Evolutionary conservation across 1,140 invertebrate genomes (phyloP).

Genomic region (Portunus trituberculatus): DNA sequence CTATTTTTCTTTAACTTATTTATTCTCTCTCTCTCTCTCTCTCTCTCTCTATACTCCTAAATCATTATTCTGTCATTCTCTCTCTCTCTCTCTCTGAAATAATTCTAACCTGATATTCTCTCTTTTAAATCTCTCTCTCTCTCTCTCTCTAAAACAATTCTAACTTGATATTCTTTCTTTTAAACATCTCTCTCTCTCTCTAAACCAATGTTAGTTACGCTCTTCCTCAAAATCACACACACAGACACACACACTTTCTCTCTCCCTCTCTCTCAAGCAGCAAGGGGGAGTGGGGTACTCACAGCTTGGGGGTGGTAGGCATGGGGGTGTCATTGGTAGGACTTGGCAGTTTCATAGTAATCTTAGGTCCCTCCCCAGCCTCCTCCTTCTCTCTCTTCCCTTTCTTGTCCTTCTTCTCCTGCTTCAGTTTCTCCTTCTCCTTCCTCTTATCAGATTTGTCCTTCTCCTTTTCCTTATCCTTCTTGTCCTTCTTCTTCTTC

Average conservation of each 20-base stretch:
- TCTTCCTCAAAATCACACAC: too few species aligned
- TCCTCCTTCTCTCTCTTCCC: conserved; percentile 73
- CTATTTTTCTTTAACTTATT: too few species aligned
- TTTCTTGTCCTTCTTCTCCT: conserved; percentile 65
- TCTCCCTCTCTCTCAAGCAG: neutral
- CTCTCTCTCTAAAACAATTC: too few species aligned
- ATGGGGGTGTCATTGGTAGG: neutral
- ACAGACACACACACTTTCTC: neutral
- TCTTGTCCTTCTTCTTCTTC: conserved; percentile 54
- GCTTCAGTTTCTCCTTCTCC: conserved; percentile 74
- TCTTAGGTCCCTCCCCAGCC: conserved; percentile 20
- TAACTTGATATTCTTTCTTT: too few species aligned
- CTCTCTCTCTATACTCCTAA: too few species aligned
- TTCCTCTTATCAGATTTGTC: conserved; percentile 82
- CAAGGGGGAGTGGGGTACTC: conserved; percentile 34
- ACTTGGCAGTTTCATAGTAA: conserved; percentile 62
- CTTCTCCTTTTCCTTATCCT: conserved; percentile 82
- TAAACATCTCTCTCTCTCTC: too few species aligned
- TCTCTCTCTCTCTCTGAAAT: too few species aligned
- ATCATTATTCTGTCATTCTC: too few species aligned
- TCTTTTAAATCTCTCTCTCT: too few species aligned
- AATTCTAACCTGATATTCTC: too few species aligned
- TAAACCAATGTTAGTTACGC: too few species aligned
- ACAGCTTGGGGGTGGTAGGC: conserved; percentile 67
- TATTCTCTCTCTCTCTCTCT: too few species aligned